Base-by-base conservation (phyloP, 2,797 vertebrate genomes). In the Clarias fuscus region DNA sequence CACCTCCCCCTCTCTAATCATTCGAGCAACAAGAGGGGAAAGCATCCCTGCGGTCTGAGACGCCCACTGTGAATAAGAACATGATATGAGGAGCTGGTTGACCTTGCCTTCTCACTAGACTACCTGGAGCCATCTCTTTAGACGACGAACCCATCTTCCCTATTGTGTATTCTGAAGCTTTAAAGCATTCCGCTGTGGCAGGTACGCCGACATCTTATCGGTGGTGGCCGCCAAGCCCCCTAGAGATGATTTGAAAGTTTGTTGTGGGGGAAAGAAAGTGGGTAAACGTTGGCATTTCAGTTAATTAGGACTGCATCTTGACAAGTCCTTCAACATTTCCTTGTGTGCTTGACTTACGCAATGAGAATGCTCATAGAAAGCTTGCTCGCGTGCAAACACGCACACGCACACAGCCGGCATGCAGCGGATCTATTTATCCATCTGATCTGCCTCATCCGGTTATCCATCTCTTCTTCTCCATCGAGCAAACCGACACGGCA, bases 261-360 rank as follows among this genome's bases (percentile, higher is more conserved):
- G 85, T 90, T 86, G 89, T 86, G 90, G 62, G 62, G 78, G 65
- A 56, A 61, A 88, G 83, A 89, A 87, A 61, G 67, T 84, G 88
- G 89, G 89, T 88, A 90, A 89, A 87, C 67, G 58, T 80, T 88
- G 90, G 86, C 89, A 90, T 90, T 90, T 91, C 86, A 89, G 87
- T 88, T 92, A 91, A 91, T 92, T 91, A 92, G 89, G 27, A 64
- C 48, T 72, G 72, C 33, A 83, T 86, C 80, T 86, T 61, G 81
- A 70, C 83, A 83, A 88, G 90, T 86, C 90, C 88, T 90, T 90
- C 90, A 88, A 65, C 33, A 22, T 88, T 89, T 88, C 85, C 85
- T 89, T 79, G 73, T 85, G 59, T 83, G 65, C 83, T 86, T 73
- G 85, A 89, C 86, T 91, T 79, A 77, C 73, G 80, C 71, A 64